These are phyloP conservation scores for Resseliella maxima DNA, from an alignment of 2,888 invertebrate species.

Conservation along the genomic window DNA sequence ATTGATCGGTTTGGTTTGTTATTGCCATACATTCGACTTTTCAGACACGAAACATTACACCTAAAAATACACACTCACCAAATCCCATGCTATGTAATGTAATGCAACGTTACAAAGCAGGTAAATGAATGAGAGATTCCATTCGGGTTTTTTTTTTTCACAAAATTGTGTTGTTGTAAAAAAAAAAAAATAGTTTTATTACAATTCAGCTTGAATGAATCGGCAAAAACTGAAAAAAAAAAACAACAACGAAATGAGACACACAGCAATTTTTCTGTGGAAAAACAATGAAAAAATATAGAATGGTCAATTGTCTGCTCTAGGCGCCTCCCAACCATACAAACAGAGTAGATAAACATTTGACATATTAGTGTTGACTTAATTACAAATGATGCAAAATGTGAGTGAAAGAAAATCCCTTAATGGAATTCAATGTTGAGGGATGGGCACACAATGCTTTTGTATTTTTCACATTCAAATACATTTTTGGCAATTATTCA, in stretches of 20 bases:
- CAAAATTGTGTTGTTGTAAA: not conserved
- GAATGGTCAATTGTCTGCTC: not conserved
- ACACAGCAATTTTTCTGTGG: not conserved
- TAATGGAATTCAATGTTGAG: slow-evolving; percentile 32
- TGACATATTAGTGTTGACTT: slow-evolving; percentile 53
- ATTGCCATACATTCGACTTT: slow-evolving; percentile 7
- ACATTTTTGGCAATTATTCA: slow-evolving; percentile 50
- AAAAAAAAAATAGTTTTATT: not conserved
- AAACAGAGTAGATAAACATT: not conserved
- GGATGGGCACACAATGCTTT: not conserved
- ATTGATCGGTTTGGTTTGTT: slow-evolving; percentile 53
- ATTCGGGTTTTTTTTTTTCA: not conserved
- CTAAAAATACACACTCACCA: not conserved
- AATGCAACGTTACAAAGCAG: slow-evolving; percentile 6
- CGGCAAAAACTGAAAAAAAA: not conserved
- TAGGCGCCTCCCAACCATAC: slow-evolving; percentile 35
- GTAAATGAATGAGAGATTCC: not conserved
- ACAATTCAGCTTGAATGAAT: slow-evolving; percentile 1
- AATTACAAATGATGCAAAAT: slow-evolving; percentile 29
- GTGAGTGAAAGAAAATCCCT: slow-evolving; percentile 1
- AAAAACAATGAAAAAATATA: not conserved
- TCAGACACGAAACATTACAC: slow-evolving; percentile 48
- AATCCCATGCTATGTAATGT: slow-evolving; percentile 1
- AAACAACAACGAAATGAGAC: not conserved
- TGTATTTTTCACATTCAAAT: not conserved